Conservation (phyloP, 2,797 vertebrate genomes). For the Balearica regulorum region DNA sequence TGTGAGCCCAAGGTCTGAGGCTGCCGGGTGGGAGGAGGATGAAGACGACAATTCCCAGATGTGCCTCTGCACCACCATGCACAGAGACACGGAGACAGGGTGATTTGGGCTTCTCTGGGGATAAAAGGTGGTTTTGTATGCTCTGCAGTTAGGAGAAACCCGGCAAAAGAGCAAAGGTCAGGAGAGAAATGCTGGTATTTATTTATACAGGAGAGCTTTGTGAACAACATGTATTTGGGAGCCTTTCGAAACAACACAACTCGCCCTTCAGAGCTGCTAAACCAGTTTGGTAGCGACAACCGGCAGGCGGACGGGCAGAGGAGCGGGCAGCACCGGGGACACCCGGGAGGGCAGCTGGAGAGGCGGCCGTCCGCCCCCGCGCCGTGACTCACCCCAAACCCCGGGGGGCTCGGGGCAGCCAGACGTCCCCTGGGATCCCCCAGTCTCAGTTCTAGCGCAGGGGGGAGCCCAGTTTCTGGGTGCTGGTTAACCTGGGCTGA, state of each 20-base stretch:
- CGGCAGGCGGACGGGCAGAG: not conserved
- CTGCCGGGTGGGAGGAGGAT: not conserved
- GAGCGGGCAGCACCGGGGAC: not conserved
- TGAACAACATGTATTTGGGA: conserved; percentile 49
- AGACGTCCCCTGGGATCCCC: not conserved
- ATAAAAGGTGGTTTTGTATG: not conserved
- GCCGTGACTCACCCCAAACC: not conserved
- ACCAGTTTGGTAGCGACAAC: conserved; percentile 51
- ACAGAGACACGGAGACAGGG: fast-evolving
- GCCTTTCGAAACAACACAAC: conserved; percentile 52
- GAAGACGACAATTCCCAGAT: not conserved
- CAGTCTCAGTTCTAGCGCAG: fast-evolving
- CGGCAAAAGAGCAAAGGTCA: conserved; percentile 65
- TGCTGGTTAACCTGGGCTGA: not conserved
- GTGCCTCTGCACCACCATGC: not conserved
- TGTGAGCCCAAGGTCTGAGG: not conserved
- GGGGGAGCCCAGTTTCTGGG: not conserved
- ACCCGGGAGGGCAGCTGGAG: not conserved
- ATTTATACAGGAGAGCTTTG: conserved; percentile 56
- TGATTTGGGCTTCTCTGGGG: not conserved
- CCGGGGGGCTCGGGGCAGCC: not conserved
- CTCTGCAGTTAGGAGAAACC: conserved; percentile 63
- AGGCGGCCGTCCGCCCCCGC: fast-evolving
- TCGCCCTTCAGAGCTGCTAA: conserved; percentile 53
- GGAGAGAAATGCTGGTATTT: conserved; percentile 60